phyloP scores from a whole-genome alignment of 2,113 vertebrate genomes.

The Fregetta grallaria region DNA sequence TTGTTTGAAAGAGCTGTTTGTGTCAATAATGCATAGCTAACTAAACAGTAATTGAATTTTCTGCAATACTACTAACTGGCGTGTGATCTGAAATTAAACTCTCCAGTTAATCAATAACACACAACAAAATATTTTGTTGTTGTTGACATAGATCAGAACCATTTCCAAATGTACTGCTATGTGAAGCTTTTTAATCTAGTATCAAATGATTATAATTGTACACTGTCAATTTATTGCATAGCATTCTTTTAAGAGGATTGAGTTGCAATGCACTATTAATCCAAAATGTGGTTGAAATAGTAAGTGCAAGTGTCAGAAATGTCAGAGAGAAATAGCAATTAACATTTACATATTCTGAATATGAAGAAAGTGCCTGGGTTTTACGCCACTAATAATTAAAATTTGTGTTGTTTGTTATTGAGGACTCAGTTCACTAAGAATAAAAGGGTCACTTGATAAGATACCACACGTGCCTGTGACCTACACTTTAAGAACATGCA shows the following conservation, averaged over 20 bases:
- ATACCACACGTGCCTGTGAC: background rate
- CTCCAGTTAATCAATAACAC: background rate
- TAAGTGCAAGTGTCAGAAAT: background rate
- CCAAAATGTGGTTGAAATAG: background rate
- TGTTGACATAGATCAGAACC: background rate
- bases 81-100: background rate
- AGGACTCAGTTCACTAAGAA: background rate
- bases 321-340: background rate
- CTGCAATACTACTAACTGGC: background rate
- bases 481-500: background rate
- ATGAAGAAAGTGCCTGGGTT: background rate
- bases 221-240: background rate
- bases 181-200: background rate
- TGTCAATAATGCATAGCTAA: background rate
- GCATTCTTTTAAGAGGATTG: slow-evolving; percentile 24
- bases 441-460: background rate
- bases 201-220: background rate
- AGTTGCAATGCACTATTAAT: background rate
- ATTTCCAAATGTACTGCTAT: background rate
- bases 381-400: background rate
- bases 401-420: background rate
- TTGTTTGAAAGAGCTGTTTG: background rate
- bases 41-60: background rate
- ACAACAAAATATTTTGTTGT: background rate
- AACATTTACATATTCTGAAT: background rate